Conservation (phyloP, 2,888 invertebrate species). For the Shargacucullia verbasci region DNA sequence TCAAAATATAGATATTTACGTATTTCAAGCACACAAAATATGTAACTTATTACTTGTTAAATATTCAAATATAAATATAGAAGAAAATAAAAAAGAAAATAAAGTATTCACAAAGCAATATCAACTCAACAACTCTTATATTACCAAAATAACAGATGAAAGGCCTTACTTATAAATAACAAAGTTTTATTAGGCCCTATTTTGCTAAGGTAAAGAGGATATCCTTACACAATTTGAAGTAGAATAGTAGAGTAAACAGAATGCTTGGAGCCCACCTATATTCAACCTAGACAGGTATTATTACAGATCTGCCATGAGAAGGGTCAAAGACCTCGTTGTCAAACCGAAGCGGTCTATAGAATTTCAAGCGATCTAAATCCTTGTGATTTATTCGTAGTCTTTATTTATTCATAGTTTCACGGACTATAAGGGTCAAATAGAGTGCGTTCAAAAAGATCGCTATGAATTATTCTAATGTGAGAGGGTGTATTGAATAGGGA, state of each 20-base stretch:
- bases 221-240: constrained; percentile 57
- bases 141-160: constrained; percentile 22
- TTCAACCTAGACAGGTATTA: constrained; percentile 62
- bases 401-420: constrained; percentile 36
- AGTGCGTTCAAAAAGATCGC: constrained; percentile 31
- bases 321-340: constrained; percentile 61
- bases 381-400: constrained; percentile 59
- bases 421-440: constrained; percentile 16
- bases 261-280: constrained; percentile 42
- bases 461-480: constrained; percentile 48
- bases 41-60: no score
- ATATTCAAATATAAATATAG: no score
- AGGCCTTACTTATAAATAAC: constrained; percentile 35
- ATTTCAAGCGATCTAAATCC: constrained; percentile 66
- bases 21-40: no score
- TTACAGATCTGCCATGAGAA: constrained; percentile 66
- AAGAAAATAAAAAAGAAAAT: no score
- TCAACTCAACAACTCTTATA: constrained; percentile 4
- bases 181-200: constrained; percentile 39
- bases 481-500: constrained; percentile 37
- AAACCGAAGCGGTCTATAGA: constrained; percentile 58
- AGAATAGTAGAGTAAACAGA: constrained; percentile 50
- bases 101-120: constrained; percentile 5
- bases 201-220: constrained; percentile 22
- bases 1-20: no score